Percentiles rank a stretch among this genome's conserved stretches.
phyloP scores from a whole-genome alignment of 92 coral and sea anemone species.

The Epizoanthus stellaris region DNA sequence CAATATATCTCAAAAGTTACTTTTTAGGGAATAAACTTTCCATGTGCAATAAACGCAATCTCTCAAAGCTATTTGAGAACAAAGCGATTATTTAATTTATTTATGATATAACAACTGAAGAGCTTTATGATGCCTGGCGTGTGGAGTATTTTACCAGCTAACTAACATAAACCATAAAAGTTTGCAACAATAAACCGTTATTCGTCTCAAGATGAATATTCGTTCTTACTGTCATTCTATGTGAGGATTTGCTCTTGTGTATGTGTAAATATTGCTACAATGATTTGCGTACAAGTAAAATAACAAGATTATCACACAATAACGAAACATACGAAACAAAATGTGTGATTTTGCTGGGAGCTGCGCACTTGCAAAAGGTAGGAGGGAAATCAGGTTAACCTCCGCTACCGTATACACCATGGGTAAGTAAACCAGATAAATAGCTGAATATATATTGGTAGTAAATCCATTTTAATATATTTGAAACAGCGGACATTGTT shows the following conservation, averaged over 20 bases:
- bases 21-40: no score
- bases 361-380: background rate
- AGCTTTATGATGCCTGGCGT: background rate
- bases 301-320: conserved; percentile 7
- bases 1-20: no score
- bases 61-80: conserved; percentile 8
- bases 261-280: conserved; percentile 43
- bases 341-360: background rate
- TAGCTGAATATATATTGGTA: background rate
- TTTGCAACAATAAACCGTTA: conserved; percentile 37
- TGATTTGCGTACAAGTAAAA: conserved; percentile 19
- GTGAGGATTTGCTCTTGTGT: conserved; percentile 39
- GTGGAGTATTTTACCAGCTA: conserved; percentile 24
- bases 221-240: conserved; percentile 41
- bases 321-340: background rate
- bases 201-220: conserved; percentile 42
- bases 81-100: conserved; percentile 16
- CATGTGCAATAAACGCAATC: background rate
- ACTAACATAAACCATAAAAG: background rate
- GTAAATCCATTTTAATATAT: conserved; percentile 33
- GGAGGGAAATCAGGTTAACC: background rate
- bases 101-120: background rate
- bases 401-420: background rate
- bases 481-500: conserved; percentile 32
- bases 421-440: background rate